Base-by-base conservation (phyloP, 2,888 invertebrate species). In the Deroplatys truncata region DNA sequence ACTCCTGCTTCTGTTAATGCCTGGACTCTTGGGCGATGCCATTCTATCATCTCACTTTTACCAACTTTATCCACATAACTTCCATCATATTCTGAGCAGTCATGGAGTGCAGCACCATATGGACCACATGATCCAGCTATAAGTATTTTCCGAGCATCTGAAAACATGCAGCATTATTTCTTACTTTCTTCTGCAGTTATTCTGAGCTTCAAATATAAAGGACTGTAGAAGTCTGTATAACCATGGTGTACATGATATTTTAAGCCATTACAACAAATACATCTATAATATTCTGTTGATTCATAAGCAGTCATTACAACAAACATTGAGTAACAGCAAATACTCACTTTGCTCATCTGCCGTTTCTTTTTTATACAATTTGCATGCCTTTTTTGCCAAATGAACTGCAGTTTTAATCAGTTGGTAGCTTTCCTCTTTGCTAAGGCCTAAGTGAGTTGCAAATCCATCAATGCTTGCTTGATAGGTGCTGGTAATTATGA, bases 41-140 rank as follows among this genome's bases (percentile, higher is more conserved):
- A 98, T 84, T 96, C 96, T 86, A 95, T 95, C 93, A 99, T 95
- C 29, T 94, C 95, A 94, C 96, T 94, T 56, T 28, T 85, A 84
- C 89, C 93, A 1, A 97, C 95, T 89, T 94, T 95, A 90, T 96
- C 95, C 0, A 96, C 96, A 92, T 98, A 98, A 90, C 95, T 95
- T 28, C 99, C 99, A n/a, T 96, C 96, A 93, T 99, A 99, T 93
- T 99, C 99, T 0, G 98, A 98, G 20, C 97, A 97, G 93, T 99
- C 98, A 92, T 97, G 97, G 82, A 98, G 94, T 92, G 96, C 97
- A 0, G 98, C 98, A 0, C 98, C 99, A 93, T 98, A 99, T 0
- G 99, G 98, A 0, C 99, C 99, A 90, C 98, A 96, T 0, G 98
- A 98, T 0, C 98, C 99, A 31, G 97, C 98, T 86, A 99, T 95